Percentiles rank a stretch among this genome's conserved stretches.
Conservation (phyloP, 2,888 invertebrate genomes). For the Drosophila atroscutellata region DNA sequence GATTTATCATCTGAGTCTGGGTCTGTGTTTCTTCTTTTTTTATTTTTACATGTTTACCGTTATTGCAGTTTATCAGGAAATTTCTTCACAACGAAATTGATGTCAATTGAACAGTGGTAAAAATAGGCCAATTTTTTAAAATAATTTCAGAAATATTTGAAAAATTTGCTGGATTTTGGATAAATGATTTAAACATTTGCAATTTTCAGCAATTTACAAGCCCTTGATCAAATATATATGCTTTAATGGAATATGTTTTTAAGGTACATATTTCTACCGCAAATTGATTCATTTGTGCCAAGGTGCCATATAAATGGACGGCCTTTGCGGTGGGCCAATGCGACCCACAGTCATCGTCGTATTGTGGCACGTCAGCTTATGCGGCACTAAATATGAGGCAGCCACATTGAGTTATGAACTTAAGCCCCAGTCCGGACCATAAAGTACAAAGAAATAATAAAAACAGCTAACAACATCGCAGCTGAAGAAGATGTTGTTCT, state of each 20-base stretch:
- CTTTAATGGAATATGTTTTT: not conserved
- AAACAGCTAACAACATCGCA: slow-evolving; percentile 70
- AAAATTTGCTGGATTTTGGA: not conserved
- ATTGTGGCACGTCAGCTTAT: slow-evolving; percentile 60
- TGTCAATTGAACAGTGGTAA: slow-evolving; percentile 53
- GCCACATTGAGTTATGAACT: slow-evolving; percentile 76
- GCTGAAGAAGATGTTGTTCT: slow-evolving; percentile 61
- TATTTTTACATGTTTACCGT: slow-evolving; percentile 55
- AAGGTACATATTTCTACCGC: not conserved
- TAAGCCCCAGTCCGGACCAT: slow-evolving; percentile 62
- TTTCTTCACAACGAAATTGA: slow-evolving; percentile 27
- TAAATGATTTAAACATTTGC: not conserved
- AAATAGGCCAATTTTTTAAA: not conserved
- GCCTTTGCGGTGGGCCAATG: slow-evolving; percentile 68
- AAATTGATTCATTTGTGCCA: slow-evolving; percentile 16
- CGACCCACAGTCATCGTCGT: slow-evolving; percentile 15
- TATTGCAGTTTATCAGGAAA: slow-evolving; percentile 46
- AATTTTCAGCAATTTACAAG: not conserved
- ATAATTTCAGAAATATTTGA: not conserved
- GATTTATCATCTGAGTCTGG: slow-evolving; percentile 62
- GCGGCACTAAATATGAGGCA: slow-evolving; percentile 15
- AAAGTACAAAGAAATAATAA: slow-evolving; percentile 56
- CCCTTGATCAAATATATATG: not conserved
- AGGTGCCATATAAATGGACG: slow-evolving; percentile 41
- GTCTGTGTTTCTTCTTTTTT: not conserved